phyloP scores from a whole-genome alignment of 2,113 vertebrate genomes.

The Oxyura jamaicensis region DNA sequence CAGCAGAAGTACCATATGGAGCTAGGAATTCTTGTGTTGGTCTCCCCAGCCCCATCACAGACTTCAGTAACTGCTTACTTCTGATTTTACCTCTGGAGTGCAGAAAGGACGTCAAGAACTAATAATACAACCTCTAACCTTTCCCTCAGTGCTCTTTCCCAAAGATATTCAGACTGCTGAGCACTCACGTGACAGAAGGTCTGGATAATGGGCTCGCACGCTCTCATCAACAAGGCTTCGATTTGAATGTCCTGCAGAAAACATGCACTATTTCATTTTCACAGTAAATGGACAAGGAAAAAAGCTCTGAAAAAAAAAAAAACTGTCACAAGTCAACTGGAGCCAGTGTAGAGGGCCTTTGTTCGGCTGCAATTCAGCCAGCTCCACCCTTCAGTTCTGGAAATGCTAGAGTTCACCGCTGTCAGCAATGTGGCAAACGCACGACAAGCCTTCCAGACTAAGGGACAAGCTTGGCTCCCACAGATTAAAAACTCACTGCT shows the following conservation, averaged over 20 bases:
- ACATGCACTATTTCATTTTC: not conserved
- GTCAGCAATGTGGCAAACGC: not conserved
- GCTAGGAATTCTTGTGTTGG: not conserved
- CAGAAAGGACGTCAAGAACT: not conserved
- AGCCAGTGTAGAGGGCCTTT: not conserved
- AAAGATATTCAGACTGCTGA: not conserved
- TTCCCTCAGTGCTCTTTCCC: not conserved
- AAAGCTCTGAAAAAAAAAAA: not conserved
- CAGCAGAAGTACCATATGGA: not conserved
- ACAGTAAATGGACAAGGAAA: not conserved
- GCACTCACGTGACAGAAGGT: constrained; percentile 88
- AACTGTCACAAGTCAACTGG: not conserved
- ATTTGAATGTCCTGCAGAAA: constrained; percentile 93
- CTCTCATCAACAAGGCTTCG: constrained; percentile 95
- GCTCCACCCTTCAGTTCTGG: not conserved
- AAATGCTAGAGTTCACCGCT: not conserved
- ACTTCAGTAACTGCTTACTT: not conserved
- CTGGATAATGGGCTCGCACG: constrained; percentile 94
- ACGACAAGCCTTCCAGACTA: not conserved
- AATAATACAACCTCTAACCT: not conserved
- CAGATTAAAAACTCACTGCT: not conserved
- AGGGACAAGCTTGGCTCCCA: not conserved
- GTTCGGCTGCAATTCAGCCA: not conserved
- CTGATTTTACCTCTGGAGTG: not conserved
- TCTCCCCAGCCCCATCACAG: not conserved